phyloP scores from a whole-genome alignment of 2,797 vertebrate species.

The Notoglanidium macrostoma region DNA sequence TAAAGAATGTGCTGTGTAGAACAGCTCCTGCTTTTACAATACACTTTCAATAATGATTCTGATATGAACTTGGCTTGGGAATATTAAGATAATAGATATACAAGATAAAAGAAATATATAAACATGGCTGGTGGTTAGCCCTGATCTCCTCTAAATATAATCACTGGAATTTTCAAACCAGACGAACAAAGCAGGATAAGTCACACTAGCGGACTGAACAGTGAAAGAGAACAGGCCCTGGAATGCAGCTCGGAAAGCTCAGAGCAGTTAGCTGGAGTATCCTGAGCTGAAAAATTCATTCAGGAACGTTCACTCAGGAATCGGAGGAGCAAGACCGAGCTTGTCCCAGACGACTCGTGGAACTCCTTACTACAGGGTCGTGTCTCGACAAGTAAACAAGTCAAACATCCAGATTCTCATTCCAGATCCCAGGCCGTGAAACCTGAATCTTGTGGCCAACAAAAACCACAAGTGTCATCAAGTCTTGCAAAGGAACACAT shows the following conservation, averaged over 20 bases:
- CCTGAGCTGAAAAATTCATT: neutral
- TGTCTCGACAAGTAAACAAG: conserved; percentile 4
- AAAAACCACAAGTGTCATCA: neutral
- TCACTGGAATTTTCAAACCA: conserved; percentile 32
- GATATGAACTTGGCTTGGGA: conserved; percentile 8
- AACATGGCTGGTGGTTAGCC: conserved; percentile 24
- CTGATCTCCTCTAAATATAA: conserved; percentile 41
- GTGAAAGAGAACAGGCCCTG: conserved; percentile 27
- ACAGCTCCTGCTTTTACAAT: neutral
- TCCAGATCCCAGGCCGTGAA: conserved; percentile 4
- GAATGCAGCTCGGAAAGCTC: conserved; percentile 37
- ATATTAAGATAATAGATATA: neutral
- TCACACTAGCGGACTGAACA: neutral
- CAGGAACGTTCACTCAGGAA: conserved; percentile 57
- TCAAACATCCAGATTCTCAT: neutral
- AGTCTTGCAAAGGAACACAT: neutral
- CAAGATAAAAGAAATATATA: neutral
- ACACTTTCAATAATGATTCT: neutral
- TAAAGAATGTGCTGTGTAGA: conserved; percentile 20
- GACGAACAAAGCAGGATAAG: conserved; percentile 23
- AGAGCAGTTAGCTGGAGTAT: conserved; percentile 51
- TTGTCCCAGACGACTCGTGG: conserved; percentile 47
- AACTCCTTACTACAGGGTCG: conserved; percentile 14
- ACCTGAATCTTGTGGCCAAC: neutral
- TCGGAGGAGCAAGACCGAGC: conserved; percentile 61